phyloP scores from a whole-genome alignment of 2,113 vertebrate species.

The Anarrhichthys ocellatus region DNA sequence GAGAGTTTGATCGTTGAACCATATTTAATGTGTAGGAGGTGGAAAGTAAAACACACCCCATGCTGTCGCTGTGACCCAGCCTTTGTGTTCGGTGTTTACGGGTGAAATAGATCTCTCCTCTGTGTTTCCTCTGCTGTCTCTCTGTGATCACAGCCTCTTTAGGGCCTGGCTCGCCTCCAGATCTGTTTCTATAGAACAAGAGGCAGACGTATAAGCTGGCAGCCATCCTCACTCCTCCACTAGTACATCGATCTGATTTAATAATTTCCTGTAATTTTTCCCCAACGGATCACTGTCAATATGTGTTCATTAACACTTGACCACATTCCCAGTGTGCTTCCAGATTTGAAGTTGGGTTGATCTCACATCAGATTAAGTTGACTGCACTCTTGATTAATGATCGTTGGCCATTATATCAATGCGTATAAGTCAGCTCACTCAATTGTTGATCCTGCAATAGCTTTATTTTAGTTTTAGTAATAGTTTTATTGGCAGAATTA shows the following conservation, averaged over 20 bases:
- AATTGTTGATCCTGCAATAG: not conserved
- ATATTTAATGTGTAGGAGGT: slow-evolving; percentile 79
- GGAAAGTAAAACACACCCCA: slow-evolving; percentile 75
- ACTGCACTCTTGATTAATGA: slow-evolving; percentile 5
- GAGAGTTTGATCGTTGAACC: slow-evolving; percentile 76
- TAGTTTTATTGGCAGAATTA: not conserved
- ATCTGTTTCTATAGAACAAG: slow-evolving; percentile 31
- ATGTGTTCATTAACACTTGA: slow-evolving; percentile 30
- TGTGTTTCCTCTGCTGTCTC: slow-evolving; percentile 56
- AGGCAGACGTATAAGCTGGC: slow-evolving; percentile 46
- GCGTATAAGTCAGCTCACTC: not conserved
- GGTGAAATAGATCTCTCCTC: slow-evolving; percentile 57
- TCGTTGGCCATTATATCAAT: not conserved
- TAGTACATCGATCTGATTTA: slow-evolving; percentile 41
- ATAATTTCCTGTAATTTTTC: slow-evolving; percentile 34
- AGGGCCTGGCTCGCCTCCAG: slow-evolving; percentile 64
- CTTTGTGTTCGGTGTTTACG: slow-evolving; percentile 65
- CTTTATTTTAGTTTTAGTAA: not conserved
- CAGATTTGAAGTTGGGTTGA: slow-evolving; percentile 21
- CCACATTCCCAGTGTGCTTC: slow-evolving; percentile 28
- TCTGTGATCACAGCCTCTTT: slow-evolving; percentile 67
- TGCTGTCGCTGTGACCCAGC: slow-evolving; percentile 67
- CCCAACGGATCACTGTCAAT: slow-evolving; percentile 33
- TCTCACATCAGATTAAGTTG: slow-evolving; percentile 39
- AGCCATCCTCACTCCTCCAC: slow-evolving; percentile 20